Evolutionary conservation across 2,113 vertebrate genomes (phyloP).

Genomic region (Nycticryphes semicollaris): DNA sequence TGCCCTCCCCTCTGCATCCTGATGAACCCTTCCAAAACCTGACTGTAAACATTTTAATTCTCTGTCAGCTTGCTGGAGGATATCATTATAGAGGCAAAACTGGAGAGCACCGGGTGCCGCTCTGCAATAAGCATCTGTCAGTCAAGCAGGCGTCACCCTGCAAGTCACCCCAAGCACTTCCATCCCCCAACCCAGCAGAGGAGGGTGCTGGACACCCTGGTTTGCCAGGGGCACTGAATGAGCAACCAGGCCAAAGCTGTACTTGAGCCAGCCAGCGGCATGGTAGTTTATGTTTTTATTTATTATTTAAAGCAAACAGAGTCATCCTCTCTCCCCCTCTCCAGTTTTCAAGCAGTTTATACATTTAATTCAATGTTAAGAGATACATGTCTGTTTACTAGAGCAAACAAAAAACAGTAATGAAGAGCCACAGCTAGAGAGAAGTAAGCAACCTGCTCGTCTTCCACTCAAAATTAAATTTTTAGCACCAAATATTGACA

Average conservation of each 20-base stretch:
- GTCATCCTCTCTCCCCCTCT: background rate
- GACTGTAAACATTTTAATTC: constrained; percentile 4
- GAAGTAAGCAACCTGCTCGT: background rate
- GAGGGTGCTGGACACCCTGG: background rate
- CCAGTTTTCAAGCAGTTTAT: background rate
- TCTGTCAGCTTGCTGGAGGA: background rate
- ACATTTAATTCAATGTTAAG: constrained; percentile 9
- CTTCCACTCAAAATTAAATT: background rate
- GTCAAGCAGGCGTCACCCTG: background rate
- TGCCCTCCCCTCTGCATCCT: background rate
- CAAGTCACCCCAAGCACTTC: background rate
- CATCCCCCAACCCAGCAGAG: background rate
- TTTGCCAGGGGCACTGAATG: background rate
- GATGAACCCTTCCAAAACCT: background rate
- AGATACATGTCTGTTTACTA: background rate
- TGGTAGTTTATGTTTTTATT: background rate
- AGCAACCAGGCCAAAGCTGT: background rate
- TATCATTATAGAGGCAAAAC: background rate
- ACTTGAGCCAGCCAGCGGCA: background rate
- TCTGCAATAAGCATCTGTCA: background rate
- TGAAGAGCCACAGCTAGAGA: background rate
- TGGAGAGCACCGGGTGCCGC: background rate
- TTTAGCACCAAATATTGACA: constrained; percentile 34
- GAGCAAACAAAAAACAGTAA: background rate
- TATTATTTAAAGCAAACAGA: background rate